These are phyloP conservation scores for Antheraea mylitta DNA, from an alignment of 1,140 invertebrate genomes.

Conservation along the genomic window DNA sequence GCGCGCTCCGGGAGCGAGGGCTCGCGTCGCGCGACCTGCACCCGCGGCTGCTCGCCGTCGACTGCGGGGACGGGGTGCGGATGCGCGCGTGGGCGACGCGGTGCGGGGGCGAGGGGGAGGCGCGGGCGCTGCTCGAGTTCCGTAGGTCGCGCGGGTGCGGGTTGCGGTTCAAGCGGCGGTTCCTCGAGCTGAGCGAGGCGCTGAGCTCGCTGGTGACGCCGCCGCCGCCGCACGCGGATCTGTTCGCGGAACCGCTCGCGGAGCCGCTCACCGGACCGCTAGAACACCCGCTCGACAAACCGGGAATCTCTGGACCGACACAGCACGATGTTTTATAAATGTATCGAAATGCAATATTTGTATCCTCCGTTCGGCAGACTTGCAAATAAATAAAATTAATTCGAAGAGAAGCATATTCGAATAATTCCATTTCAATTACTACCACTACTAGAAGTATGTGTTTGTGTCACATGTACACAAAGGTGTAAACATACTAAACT, in stretches of 20 bases:
- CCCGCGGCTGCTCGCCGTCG: constrained; percentile 32
- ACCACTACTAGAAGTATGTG: too few relatives aligned
- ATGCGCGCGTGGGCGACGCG: constrained; percentile 40
- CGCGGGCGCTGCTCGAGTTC: constrained; percentile 87
- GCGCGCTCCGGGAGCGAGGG: too few relatives aligned
- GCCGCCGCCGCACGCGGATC: constrained; percentile 9
- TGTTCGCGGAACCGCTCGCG: constrained; percentile 14
- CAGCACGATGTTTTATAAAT: background rate
- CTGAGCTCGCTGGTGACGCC: constrained; percentile 25
- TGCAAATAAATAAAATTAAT: too few relatives aligned
- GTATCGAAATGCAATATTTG: too few relatives aligned
- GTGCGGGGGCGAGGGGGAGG: constrained; percentile 22
- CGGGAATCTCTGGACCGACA: background rate
- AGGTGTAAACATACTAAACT: too few relatives aligned
- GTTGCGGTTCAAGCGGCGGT: constrained; percentile 94
- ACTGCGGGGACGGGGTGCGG: constrained; percentile 36
- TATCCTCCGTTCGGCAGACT: too few relatives aligned
- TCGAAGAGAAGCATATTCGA: too few relatives aligned
- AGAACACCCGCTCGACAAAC: constrained; percentile 6
- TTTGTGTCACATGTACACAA: too few relatives aligned
- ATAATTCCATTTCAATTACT: too few relatives aligned
- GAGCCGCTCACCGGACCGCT: constrained; percentile 1
- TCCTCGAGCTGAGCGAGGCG: constrained; percentile 83
- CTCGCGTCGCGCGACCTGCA: too few relatives aligned
- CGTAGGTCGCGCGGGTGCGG: constrained; percentile 97